Conservation (phyloP, 2,888 invertebrate genomes). For the Sturmia bella region DNA sequence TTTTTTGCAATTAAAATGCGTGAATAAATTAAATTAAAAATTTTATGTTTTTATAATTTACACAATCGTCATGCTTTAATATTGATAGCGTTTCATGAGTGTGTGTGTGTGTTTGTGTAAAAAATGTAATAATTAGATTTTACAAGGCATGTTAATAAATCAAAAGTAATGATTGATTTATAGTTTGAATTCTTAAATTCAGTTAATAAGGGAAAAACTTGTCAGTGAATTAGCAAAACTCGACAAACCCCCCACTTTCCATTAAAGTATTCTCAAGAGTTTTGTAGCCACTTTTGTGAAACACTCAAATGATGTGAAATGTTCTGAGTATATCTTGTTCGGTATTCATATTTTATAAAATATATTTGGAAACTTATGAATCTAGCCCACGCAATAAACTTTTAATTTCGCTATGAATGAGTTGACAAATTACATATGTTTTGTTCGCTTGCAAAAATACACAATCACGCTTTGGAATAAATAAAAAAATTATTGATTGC, state of each 20-base stretch:
- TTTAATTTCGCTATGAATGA: no score
- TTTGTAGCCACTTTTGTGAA: constrained; percentile 90
- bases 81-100: not conserved
- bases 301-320: constrained; percentile 87
- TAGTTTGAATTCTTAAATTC: no score
- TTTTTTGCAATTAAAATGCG: not conserved
- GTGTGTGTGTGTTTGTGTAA: no score
- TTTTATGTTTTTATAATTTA: not conserved
- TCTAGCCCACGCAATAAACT: no score
- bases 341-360: no score
- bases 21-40: constrained; percentile 40
- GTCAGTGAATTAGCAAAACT: no score
- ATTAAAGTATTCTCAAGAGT: constrained; percentile 90
- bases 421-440: not conserved
- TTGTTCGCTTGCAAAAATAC: not conserved
- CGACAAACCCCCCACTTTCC: constrained; percentile 93
- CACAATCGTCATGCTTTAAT: not conserved
- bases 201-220: no score
- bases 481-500: not conserved
- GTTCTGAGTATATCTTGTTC: no score
- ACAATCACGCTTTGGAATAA: not conserved
- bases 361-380: no score
- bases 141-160: no score
- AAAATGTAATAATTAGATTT: no score
- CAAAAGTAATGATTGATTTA: no score